phyloP scores from a whole-genome alignment of 2,888 invertebrate genomes.

The Abrostola triplasia region DNA sequence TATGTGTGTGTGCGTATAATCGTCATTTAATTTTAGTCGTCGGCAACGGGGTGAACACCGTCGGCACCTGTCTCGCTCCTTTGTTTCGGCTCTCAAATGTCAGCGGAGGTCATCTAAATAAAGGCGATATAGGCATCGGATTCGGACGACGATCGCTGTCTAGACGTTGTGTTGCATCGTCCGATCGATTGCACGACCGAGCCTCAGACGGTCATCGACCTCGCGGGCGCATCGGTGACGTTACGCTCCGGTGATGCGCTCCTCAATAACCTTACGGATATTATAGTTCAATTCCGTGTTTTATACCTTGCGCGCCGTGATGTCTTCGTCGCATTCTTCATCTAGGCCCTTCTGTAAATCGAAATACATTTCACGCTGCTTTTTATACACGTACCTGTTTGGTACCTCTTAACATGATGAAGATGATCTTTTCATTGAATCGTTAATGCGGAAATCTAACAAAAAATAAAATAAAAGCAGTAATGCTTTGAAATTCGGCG shows the following conservation, averaged over 20 bases:
- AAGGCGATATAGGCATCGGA: constrained; percentile 81
- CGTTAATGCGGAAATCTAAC: constrained; percentile 65
- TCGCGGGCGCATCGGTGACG: constrained; percentile 87
- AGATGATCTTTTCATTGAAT: constrained; percentile 59
- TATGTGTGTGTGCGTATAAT: constrained; percentile 70
- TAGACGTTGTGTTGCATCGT: constrained; percentile 86
- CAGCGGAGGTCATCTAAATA: constrained; percentile 87
- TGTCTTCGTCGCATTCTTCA: constrained; percentile 59
- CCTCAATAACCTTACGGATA: constrained; percentile 80
- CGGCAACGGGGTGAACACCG: constrained; percentile 73
- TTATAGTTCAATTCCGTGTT: constrained; percentile 72
- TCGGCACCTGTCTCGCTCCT: constrained; percentile 85
- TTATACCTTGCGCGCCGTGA: constrained; percentile 63
- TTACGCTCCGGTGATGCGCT: constrained; percentile 87
- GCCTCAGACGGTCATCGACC: constrained; percentile 87
- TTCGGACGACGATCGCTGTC: constrained; percentile 84
- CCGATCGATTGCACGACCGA: constrained; percentile 86
- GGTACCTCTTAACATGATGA: constrained; percentile 13
- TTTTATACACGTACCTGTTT: background rate
- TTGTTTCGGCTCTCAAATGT: constrained; percentile 87
- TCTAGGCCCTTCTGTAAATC: constrained; percentile 42
- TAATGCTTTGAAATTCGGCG: constrained; percentile 71
- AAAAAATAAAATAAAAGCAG: constrained; percentile 65
- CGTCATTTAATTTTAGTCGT: constrained; percentile 82
- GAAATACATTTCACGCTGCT: constrained; percentile 24